These are phyloP conservation scores for Brachionus sp. DNA, from an alignment of 1,140 invertebrate species.

Conservation along the genomic window DNA sequence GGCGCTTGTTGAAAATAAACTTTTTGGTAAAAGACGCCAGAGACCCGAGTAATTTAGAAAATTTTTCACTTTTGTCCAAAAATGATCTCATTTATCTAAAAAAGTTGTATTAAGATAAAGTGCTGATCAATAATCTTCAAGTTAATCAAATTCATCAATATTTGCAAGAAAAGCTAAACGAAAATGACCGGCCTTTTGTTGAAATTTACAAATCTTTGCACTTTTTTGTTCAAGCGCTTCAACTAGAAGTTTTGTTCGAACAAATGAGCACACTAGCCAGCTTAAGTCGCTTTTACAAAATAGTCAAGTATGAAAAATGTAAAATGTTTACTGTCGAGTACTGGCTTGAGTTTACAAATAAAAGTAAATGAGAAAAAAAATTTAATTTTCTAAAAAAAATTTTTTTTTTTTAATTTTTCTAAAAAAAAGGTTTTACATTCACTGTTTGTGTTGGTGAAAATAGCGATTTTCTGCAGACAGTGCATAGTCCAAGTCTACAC, in stretches of 20 bases:
- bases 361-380: neutral
- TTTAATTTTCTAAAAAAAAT: too few species aligned
- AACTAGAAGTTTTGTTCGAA: constrained; percentile 88
- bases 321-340: constrained; percentile 43
- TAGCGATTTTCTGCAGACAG: constrained; percentile 25
- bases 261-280: constrained; percentile 62
- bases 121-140: constrained; percentile 46
- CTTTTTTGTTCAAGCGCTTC: constrained; percentile 88
- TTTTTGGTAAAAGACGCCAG: constrained; percentile 93
- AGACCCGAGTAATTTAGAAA: constrained; percentile 66
- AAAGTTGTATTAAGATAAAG: constrained; percentile 13
- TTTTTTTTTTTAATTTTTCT: too few species aligned
- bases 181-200: constrained; percentile 73
- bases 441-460: neutral
- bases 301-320: constrained; percentile 28
- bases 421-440: constrained; percentile 32
- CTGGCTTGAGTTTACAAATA: constrained; percentile 31
- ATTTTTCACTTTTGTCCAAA: neutral
- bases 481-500: neutral
- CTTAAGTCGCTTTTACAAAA: constrained; percentile 36
- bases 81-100: constrained; percentile 18
- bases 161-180: constrained; percentile 79
- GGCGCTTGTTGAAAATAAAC: constrained; percentile 87
- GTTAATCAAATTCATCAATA: constrained; percentile 84
- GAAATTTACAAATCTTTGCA: constrained; percentile 84